Conservation (phyloP, 35 echinoderm and acorn worm genomes). For the Anneissia japonica region DNA sequence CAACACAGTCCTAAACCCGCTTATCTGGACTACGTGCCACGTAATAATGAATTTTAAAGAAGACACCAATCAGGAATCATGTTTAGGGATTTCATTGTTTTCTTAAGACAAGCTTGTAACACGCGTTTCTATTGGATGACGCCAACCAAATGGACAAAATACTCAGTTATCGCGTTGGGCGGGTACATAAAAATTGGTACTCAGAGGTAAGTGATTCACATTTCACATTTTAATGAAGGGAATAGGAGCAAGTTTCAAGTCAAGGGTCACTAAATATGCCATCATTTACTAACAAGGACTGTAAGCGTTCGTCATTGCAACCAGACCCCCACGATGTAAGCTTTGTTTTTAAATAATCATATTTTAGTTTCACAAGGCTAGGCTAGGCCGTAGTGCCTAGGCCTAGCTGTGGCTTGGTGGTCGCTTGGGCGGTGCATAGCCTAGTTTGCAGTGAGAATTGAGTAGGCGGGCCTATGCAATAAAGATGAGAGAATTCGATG, state of each 20-base stretch:
- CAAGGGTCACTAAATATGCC: neutral
- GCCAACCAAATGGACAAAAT: no score
- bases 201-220: neutral
- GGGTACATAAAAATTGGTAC: neutral
- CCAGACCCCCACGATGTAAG: neutral
- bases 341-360: neutral
- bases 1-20: no score
- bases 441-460: no score
- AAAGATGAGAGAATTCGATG: no score
- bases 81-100: neutral
- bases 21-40: no score
- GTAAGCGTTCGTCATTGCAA: neutral
- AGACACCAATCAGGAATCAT: neutral
- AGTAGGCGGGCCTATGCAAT: no score
- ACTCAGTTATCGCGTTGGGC: no score
- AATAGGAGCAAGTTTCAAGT: neutral
- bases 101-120: no score
- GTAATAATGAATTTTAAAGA: neutral
- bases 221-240: neutral
- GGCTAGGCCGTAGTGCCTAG: neutral
- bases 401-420: neutral
- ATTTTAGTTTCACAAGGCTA: neutral
- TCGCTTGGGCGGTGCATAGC: no score
- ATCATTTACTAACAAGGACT: neutral
- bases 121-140: neutral